Evolutionary conservation across 2,888 invertebrate species (phyloP).

Genomic region (Brachyopa scutellaris): DNA sequence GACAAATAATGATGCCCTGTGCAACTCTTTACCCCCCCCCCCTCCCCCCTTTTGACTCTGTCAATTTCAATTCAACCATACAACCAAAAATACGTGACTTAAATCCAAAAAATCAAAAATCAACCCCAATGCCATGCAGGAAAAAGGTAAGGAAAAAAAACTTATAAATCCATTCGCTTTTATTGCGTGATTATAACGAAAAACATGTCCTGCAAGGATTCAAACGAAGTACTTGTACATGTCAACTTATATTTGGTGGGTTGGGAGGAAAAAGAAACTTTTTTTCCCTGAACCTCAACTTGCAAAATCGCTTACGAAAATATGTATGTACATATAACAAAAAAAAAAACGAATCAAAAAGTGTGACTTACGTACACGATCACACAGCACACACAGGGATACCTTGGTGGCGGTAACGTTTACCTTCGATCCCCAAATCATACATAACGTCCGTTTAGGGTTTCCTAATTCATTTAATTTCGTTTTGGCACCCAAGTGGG

Average conservation of each 20-base stretch:
- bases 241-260: not conserved
- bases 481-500: not conserved
- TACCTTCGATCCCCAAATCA: not conserved
- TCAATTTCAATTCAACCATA: not conserved
- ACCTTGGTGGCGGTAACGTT: not conserved
- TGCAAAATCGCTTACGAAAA: not conserved
- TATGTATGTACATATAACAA: too few species aligned
- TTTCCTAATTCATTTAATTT: constrained; percentile 4
- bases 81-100: constrained; percentile 7
- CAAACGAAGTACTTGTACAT: not conserved
- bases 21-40: not conserved
- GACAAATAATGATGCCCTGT: not conserved
- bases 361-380: not conserved
- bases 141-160: not conserved
- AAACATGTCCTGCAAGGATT: not conserved
- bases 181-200: constrained; percentile 16
- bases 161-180: constrained; percentile 12
- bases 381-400: not conserved
- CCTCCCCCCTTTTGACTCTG: too few species aligned
- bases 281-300: not conserved
- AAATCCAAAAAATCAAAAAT: not conserved
- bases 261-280: too few species aligned
- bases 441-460: not conserved
- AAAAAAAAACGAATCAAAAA: not conserved
- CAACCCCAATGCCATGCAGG: not conserved